Base-by-base conservation (phyloP, 37 sponge, comb jelly and placozoan species). In the Theonella swinhoei region DNA sequence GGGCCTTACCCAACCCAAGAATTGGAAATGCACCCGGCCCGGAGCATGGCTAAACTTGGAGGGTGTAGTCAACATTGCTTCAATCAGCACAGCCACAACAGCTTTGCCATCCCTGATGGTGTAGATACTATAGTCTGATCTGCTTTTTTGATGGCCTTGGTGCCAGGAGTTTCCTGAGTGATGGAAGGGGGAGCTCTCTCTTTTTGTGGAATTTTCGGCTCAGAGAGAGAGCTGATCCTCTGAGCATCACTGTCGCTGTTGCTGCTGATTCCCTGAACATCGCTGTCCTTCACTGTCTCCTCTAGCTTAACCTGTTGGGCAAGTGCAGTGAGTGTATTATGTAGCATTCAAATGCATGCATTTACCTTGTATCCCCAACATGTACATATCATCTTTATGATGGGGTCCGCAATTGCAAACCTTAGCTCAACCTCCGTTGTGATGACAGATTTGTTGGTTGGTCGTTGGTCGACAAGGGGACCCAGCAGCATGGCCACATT, bases 381-480 rank as follows among this genome's bases (percentile, higher is more conserved):
- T 4, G 25, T 20, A n/a, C 66, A 65, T 5, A 65, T 28, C 66
- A 65, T 65, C 30, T 24, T 7, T 4, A 65, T n/a, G 30, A 65
- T 65, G 66, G 66, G 66, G 25, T 65, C 66, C 5, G 30, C 66
- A 7, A 65, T 65, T 20, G 66, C 66, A 65, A 65, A 65, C 66
- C 66, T 23, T 29, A 65, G 29, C 66, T 65, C 66, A 28, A n/a
- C 66, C 54, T 17, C 7, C 14, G 54, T 17, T 47, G 7, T 7
- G 54, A 47, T 14, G 54, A 14, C 14, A 47, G 11, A 47, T 47
- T 7, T 14, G 14, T 17, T 47, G 54, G 54, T 7, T 7, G 7
- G 54, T 47, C 54, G 11, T 47, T 47, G 11, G 54, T 14, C 54
- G 14, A 17, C 54, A 47, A 47, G 54, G 54, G 54, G 54, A 47